Conservation (phyloP, 92 coral and sea anemone genomes). For the Porites evermanni region DNA sequence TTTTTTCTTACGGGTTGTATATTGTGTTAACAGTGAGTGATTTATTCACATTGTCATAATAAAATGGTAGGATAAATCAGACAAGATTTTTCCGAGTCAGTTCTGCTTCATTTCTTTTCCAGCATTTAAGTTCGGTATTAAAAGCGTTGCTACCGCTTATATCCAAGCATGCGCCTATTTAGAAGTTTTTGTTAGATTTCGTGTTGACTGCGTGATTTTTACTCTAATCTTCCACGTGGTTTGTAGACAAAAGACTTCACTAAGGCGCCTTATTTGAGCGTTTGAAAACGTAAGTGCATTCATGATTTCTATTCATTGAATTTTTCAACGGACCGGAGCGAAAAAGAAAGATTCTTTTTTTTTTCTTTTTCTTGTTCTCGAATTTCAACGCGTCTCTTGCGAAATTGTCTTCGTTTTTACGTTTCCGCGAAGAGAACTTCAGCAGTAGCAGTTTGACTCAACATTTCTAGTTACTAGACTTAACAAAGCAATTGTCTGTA, state of each 20-base stretch:
- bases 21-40: constrained; percentile 17
- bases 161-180: background rate
- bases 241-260: constrained; percentile 34
- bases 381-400: constrained; percentile 4
- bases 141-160: background rate
- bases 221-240: constrained; percentile 44
- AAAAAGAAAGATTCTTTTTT: background rate
- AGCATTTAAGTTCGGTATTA: background rate
- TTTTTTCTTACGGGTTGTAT: constrained; percentile 10
- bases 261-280: constrained; percentile 47
- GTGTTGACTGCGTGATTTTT: constrained; percentile 3
- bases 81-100: background rate
- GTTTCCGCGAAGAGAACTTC: background rate
- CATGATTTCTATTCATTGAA: constrained; percentile 11
- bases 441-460: background rate
- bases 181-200: background rate
- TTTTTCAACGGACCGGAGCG: constrained; percentile 14
- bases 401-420: background rate
- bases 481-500: constrained; percentile 2
- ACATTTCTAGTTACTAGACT: background rate
- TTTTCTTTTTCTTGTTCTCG: background rate
- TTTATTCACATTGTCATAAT: constrained; percentile 12
- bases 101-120: background rate
- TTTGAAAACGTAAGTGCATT: constrained; percentile 8
- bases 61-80: background rate